Evolutionary conservation across 2,113 vertebrate genomes (phyloP).

Genomic region (Paraplagusia blochii): DNA sequence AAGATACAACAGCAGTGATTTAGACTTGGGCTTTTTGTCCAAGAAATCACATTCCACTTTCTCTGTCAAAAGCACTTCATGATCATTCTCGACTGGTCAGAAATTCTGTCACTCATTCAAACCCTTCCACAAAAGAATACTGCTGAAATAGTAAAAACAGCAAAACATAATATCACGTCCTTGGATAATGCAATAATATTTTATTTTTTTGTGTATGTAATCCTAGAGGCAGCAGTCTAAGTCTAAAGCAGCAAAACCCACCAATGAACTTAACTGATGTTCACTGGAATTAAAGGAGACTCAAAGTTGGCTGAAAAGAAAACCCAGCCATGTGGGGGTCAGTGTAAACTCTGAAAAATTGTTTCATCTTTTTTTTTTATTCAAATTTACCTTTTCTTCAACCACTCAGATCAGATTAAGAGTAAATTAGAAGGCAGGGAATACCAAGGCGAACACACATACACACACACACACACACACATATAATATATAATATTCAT

Average conservation of each 20-base stretch:
- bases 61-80: conserved; percentile 3
- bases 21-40: background rate
- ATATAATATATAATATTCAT: no score
- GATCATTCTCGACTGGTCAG: background rate
- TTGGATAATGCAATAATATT: background rate
- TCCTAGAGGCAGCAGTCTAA: background rate
- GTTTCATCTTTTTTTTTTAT: no score
- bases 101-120: background rate
- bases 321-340: background rate
- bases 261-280: background rate
- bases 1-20: background rate
- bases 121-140: background rate
- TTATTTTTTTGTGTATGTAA: background rate
- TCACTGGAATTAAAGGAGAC: background rate
- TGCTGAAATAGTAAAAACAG: background rate
- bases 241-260: background rate
- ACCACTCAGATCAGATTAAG: no score
- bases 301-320: background rate
- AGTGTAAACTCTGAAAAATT: background rate
- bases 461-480: no score
- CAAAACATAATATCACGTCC: background rate
- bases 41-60: background rate
- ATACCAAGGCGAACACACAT: no score
- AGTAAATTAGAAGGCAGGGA: no score
- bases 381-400: no score